A percentile compares a stretch with the other conserved stretches of the same genome.
Evolutionary conservation across 2,113 vertebrate species (phyloP).

Genomic region (Protomyctophum bolini): DNA sequence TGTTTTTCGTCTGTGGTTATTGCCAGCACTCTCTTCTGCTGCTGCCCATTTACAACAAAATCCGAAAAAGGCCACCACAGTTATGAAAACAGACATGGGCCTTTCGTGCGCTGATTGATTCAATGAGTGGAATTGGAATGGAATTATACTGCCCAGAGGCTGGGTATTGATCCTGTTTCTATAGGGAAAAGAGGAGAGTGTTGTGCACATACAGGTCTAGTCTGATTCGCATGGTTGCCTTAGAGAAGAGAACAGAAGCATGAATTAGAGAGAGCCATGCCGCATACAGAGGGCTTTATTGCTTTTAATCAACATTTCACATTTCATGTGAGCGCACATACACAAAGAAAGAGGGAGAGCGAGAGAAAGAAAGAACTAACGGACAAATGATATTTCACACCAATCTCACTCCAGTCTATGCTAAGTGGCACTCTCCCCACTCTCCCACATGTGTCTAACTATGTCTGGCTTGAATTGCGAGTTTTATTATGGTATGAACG

Average conservation of each 20-base stretch:
- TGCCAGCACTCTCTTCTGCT: background rate
- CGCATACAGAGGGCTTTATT: background rate
- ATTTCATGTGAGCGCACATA: background rate
- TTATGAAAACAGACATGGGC: slow-evolving; percentile 19
- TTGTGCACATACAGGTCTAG: slow-evolving; percentile 15
- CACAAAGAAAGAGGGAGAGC: too few relatives aligned
- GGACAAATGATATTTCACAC: background rate
- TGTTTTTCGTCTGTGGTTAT: background rate
- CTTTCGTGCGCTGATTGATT: slow-evolving; percentile 40
- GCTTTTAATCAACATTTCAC: slow-evolving; percentile 9
- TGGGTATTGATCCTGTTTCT: slow-evolving; percentile 40
- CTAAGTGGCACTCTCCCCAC: background rate
- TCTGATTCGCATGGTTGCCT: slow-evolving; percentile 10
- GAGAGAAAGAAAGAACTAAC: too few relatives aligned
- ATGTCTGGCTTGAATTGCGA: background rate
- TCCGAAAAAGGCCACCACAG: background rate
- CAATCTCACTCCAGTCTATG: background rate
- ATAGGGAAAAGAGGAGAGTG: slow-evolving; percentile 13
- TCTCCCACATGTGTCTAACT: background rate
- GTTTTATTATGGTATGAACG: slow-evolving; percentile 10
- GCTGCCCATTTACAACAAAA: slow-evolving; percentile 10
- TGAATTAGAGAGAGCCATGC: background rate
- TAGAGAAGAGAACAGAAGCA: slow-evolving; percentile 14
- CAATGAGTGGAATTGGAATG: slow-evolving; percentile 50
- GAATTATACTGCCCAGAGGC: slow-evolving; percentile 21